These are phyloP conservation scores for Eupithecia subumbrata DNA, from an alignment of 2,888 invertebrate genomes.

Conservation along the genomic window DNA sequence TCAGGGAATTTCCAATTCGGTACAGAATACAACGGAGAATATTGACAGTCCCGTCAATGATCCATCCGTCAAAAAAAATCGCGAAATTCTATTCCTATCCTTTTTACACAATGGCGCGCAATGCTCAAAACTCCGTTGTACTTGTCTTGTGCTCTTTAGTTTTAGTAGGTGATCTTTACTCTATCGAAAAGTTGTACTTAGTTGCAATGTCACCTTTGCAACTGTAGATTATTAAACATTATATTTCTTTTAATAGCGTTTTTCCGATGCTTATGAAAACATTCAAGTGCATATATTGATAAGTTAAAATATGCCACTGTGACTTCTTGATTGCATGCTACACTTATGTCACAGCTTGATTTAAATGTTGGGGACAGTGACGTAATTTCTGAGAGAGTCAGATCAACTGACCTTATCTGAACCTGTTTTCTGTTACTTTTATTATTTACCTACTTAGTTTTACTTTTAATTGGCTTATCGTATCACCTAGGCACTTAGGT, in stretches of 20 bases:
- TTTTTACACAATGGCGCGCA: no score
- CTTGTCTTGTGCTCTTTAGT: no score
- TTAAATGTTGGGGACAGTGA: constrained; percentile 56
- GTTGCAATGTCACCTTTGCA: constrained; percentile 1
- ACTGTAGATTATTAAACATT: not conserved
- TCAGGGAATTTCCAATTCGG: no score
- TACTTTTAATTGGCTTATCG: not conserved
- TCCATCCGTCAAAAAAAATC: no score
- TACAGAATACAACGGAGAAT: no score
- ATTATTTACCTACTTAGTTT: constrained; percentile 13
- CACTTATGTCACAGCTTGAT: constrained; percentile 47
- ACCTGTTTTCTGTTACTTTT: constrained; percentile 26
- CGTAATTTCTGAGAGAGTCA: constrained; percentile 30
- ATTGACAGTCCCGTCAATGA: no score
- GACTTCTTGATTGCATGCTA: constrained; percentile 46
- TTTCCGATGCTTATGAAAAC: not conserved
- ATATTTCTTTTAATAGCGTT: not conserved
- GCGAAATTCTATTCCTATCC: no score
- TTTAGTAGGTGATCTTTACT: not conserved
- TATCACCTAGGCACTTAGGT: not conserved
- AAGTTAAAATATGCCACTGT: not conserved
- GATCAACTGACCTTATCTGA: constrained; percentile 32
- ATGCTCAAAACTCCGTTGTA: no score
- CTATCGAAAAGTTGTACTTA: not conserved
- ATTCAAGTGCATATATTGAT: not conserved